phyloP scores from a whole-genome alignment of 2,113 vertebrate species.

The Epinephelus cyanopodus region DNA sequence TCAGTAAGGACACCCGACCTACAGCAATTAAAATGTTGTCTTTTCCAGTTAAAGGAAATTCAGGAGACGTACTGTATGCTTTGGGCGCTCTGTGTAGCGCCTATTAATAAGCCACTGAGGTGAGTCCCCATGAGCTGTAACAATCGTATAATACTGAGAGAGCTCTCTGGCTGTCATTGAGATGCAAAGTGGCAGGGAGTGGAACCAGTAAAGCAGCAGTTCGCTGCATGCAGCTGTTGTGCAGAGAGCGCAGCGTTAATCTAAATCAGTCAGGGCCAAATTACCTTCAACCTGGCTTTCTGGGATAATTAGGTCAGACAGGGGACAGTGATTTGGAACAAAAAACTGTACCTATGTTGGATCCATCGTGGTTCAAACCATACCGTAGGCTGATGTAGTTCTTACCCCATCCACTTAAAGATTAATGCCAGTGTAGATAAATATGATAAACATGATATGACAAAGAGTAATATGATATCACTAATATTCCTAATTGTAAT shows the following conservation, averaged over 20 bases:
- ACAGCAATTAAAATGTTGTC: constrained; percentile 45
- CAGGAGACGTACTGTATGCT: constrained; percentile 25
- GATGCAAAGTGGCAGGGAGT: constrained; percentile 40
- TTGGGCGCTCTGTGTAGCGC: constrained; percentile 11
- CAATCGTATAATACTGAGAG: constrained; percentile 47
- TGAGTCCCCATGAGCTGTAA: constrained; percentile 31
- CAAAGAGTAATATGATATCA: neutral
- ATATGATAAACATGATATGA: no score
- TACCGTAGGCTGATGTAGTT: neutral
- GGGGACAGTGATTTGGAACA: constrained; percentile 25
- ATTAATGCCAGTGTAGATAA: no score
- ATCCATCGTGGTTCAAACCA: neutral
- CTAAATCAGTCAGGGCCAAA: constrained; percentile 50
- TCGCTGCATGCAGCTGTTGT: constrained; percentile 36
- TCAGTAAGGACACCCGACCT: constrained; percentile 10
- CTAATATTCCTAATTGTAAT: constrained; percentile 4
- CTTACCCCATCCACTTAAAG: neutral
- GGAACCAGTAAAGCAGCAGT: constrained; percentile 21
- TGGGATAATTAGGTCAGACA: constrained; percentile 44
- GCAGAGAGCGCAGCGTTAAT: constrained; percentile 33
- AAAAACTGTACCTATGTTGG: neutral
- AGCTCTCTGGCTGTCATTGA: constrained; percentile 35
- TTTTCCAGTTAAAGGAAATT: constrained; percentile 58
- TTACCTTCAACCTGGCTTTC: constrained; percentile 32
- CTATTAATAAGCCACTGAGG: constrained; percentile 48